Evolutionary conservation across 2,888 invertebrate genomes (phyloP).

Genomic region (Amiota minor): DNA sequence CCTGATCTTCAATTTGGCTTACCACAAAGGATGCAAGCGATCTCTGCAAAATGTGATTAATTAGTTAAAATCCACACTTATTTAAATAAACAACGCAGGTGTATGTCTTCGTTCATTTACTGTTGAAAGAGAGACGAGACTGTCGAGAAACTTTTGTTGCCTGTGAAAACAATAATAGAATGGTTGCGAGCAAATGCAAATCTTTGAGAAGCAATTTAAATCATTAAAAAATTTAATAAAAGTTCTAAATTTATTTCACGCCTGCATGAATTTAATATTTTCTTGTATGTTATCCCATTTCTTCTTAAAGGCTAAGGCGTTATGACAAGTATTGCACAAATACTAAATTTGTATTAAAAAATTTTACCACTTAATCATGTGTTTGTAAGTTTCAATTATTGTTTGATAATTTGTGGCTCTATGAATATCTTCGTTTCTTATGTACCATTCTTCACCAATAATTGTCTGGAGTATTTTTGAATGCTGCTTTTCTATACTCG

Average conservation of each 20-base stretch:
- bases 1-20: conserved; percentile 57
- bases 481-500: no score
- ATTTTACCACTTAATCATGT: no score
- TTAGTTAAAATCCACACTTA: background rate
- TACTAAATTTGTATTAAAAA: no score
- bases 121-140: conserved; percentile 58
- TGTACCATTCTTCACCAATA: no score
- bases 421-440: no score
- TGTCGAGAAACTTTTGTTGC: conserved; percentile 29
- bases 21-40: conserved; percentile 68
- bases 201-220: conserved; percentile 55
- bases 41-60: conserved; percentile 51
- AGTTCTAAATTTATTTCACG: conserved; percentile 36
- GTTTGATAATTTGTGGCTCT: no score
- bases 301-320: conserved; percentile 44
- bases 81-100: conserved; percentile 54
- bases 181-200: conserved; percentile 56
- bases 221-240: background rate
- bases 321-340: no score
- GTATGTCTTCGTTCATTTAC: conserved; percentile 64
- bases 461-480: no score
- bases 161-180: conserved; percentile 25
- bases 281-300: conserved; percentile 60
- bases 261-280: conserved; percentile 50
- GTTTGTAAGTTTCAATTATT: no score